Evolutionary conservation across 1,140 invertebrate species (phyloP).

Genomic region (Ceratosolen fusciceps): DNA sequence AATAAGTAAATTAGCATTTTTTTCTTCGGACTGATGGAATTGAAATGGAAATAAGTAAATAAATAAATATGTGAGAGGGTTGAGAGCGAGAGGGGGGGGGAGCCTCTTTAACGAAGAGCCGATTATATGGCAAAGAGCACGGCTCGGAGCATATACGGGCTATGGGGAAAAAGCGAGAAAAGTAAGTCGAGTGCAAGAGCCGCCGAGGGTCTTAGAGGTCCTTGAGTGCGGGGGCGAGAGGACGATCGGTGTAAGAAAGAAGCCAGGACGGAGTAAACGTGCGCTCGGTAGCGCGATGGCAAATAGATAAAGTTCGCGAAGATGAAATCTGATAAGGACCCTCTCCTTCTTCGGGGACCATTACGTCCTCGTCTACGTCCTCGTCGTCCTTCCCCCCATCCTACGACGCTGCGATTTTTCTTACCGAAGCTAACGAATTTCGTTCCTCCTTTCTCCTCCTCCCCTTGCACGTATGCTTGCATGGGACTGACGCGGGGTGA

Average conservation of each 20-base stretch:
- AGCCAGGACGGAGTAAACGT: background rate
- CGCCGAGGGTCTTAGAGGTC: no score
- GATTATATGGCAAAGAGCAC: constrained; percentile 33
- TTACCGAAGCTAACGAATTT: constrained; percentile 28
- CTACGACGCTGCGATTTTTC: background rate
- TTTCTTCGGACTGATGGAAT: background rate
- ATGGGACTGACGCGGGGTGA: background rate
- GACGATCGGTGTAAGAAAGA: constrained; percentile 17
- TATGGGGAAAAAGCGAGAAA: background rate
- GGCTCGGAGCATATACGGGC: background rate
- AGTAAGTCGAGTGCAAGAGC: background rate
- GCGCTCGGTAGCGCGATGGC: constrained; percentile 31
- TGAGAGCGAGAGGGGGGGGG: no score
- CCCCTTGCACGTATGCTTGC: background rate
- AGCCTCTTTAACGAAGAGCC: background rate
- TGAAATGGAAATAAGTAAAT: background rate
- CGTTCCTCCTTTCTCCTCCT: background rate
- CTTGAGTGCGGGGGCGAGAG: constrained; percentile 13
- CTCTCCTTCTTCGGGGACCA: constrained; percentile 19
- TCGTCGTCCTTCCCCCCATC: background rate
- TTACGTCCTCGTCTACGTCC: constrained; percentile 3
- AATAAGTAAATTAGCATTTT: background rate
- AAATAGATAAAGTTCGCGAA: constrained; percentile 46
- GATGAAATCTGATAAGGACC: constrained; percentile 44
- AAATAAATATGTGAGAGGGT: no score